Evolutionary conservation across 2,888 invertebrate genomes (phyloP), one percentile per base, ranked within the genome.

Genomic region (Atrina japonica): DNA sequence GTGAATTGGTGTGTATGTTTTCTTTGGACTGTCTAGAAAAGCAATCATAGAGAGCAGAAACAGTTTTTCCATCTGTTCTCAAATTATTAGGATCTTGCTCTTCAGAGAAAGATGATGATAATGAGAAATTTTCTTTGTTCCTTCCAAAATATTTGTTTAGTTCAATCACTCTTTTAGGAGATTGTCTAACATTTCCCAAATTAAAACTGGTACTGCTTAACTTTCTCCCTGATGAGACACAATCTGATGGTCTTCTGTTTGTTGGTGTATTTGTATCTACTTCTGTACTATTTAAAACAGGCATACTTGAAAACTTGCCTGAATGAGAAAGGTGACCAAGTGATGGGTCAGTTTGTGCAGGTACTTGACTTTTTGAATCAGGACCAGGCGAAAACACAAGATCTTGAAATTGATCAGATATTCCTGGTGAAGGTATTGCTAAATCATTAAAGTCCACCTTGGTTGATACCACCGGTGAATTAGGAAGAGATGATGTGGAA

Each of bases 241-340:
- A 25, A 0, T 59, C 43, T 3, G 41, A 49, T 14, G 9, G 7
- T 27, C 11, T 52, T 7, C 25, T 18, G 14, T 27, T 43, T 14
- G 40, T 14, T 43, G 41, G 27, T 3, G 41, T 53, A 35, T 16
- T 56, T 14, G 29, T 23, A n/a, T 27, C 41, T 43, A 25, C 23
- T 30, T 43, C 29, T 3, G 47, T 25, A 30, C 27, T 43, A n/a
- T n/a, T 23, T 25, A 69, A 58, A 16, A 58, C 81, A 18, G 84
- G 84, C 83, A 85, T 81, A 64, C 84, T 85, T 50, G 80, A 75
- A 65, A 81, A 83, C 43, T 78, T 71, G 18, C 73, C 73, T 50
- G 30, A 52, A 5, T 16, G n/a, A 11, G 52, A 52, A 7, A 52
- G 25, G 23, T 25, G 14, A 25, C 21, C 14, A 52, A 23, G 52